phyloP scores from a whole-genome alignment of 2,113 vertebrate genomes.

The Dissostichus mawsoni region DNA sequence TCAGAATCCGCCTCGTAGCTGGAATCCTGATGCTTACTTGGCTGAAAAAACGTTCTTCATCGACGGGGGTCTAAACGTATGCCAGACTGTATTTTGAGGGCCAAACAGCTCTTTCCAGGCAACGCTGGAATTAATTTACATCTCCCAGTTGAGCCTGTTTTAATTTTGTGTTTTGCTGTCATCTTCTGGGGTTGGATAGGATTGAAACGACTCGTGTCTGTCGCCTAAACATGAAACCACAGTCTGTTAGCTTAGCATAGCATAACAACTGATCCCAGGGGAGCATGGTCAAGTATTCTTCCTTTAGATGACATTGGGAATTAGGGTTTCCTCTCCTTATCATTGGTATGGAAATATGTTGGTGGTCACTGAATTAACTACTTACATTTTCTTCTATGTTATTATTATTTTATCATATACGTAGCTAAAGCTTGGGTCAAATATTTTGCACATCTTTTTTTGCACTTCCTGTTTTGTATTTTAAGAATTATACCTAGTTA shows the following conservation, averaged over 20 bases:
- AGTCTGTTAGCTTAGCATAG: not conserved
- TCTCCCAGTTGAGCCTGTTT: slow-evolving; percentile 31
- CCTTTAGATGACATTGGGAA: too few relatives aligned
- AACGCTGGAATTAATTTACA: slow-evolving; percentile 25
- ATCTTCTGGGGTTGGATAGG: not conserved
- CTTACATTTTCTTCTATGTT: too few relatives aligned
- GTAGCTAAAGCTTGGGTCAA: too few relatives aligned
- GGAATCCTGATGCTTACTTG: slow-evolving; percentile 71
- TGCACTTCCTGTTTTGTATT: too few relatives aligned
- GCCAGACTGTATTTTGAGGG: slow-evolving; percentile 64
- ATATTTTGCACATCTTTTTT: too few relatives aligned
- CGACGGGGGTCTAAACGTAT: slow-evolving; percentile 48
- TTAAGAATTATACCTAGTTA: too few relatives aligned
- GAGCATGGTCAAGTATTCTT: too few relatives aligned
- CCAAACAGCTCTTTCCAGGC: slow-evolving; percentile 43
- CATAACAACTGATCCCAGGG: not conserved
- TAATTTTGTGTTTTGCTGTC: not conserved
- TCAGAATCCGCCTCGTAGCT: slow-evolving; percentile 77
- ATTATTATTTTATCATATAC: too few relatives aligned
- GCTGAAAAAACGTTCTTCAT: slow-evolving; percentile 55
- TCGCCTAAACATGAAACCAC: not conserved
- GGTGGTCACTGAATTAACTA: too few relatives aligned
- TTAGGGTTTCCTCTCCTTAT: too few relatives aligned
- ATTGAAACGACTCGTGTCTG: not conserved
- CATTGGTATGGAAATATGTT: too few relatives aligned